phyloP scores from a whole-genome alignment of 1,140 invertebrate genomes.

The Formica selysi region DNA sequence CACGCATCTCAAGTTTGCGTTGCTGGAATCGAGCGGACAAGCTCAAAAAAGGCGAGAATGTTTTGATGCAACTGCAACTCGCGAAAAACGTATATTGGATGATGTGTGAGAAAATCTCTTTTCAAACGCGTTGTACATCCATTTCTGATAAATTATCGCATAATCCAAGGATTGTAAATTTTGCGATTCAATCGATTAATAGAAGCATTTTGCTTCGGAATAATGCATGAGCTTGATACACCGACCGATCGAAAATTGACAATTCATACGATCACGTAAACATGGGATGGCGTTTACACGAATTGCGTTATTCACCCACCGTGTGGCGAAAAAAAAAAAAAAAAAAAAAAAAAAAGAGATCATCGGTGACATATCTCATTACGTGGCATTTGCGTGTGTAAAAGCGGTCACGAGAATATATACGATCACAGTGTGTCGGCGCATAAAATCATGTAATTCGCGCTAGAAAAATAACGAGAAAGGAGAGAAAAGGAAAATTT shows the following conservation, averaged over 20 bases:
- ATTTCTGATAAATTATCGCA: neutral
- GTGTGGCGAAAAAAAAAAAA: slow-evolving; percentile 34
- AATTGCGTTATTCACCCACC: neutral
- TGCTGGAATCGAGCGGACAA: slow-evolving; percentile 46
- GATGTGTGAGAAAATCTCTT: neutral
- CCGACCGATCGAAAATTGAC: slow-evolving; percentile 1
- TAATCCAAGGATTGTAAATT: neutral
- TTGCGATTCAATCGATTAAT: neutral
- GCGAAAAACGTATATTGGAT: neutral
- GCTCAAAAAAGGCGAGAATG: slow-evolving; percentile 43
- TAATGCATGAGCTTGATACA: neutral
- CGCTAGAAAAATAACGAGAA: slow-evolving; percentile 55
- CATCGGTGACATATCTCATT: slow-evolving; percentile 39
- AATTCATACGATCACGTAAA: slow-evolving; percentile 2
- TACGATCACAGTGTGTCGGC: slow-evolving; percentile 14
- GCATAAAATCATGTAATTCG: slow-evolving; percentile 50
- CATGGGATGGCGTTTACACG: neutral
- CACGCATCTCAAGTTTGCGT: slow-evolving; percentile 65
- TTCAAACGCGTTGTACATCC: neutral
- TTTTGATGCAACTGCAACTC: neutral
- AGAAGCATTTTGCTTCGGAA: neutral
- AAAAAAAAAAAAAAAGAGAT: slow-evolving; percentile 58
- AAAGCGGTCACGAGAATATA: slow-evolving; percentile 47
- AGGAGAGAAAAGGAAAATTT: slow-evolving; percentile 34
- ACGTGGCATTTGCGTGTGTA: slow-evolving; percentile 66